Evolutionary conservation across 1,140 invertebrate species (phyloP), one percentile per base, ranked within the genome.

Genomic region (Drosophila murphyi): DNA sequence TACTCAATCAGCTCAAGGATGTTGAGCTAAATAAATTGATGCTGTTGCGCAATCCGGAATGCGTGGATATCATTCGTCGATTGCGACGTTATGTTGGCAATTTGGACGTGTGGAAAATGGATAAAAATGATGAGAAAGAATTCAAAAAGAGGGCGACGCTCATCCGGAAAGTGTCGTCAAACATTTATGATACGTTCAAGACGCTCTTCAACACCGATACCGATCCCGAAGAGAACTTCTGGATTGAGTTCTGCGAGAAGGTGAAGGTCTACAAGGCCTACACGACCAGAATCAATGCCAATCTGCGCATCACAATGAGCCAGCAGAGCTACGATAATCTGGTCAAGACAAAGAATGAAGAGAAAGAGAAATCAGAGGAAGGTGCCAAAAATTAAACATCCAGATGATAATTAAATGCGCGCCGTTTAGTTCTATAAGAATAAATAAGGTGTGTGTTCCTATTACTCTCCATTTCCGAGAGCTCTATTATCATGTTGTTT

Each of bases 41-140:
- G 96, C 92, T 98, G 35, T 95, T 97, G 78, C 98, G 97, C 80
- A 96, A 98, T 93, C 96, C 97, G 0, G 95, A 96, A 60, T 95
- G 97, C 65, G 94, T 98, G 59, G 95, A 97, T 81, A 97, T 95
- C 2, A 93, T 96, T 31, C 96, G 95, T 77, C 94, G 95, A 72
- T 92, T 96, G 79, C 92, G 96, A 43, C 93, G 94, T 39, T 97
- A 97, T 92, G 94, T 97, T 39, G 97, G 97, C 28, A 97, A 97
- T 90, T 91, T 95, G 4, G 92, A 93, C 10, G 93, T 95, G 12
- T 97, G 96, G 96, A 95, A 95, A 71, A 91, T 97, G 55, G 94
- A 85, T 10, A 94, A 94, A 3, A 93, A 95, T 39, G 94, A 96
- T 72, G 93, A 93, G 52, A 90, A 94, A 50, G 85, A 92, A 47